Conservation (phyloP, 2,888 invertebrate species). For the Pediacus dermestoides region DNA sequence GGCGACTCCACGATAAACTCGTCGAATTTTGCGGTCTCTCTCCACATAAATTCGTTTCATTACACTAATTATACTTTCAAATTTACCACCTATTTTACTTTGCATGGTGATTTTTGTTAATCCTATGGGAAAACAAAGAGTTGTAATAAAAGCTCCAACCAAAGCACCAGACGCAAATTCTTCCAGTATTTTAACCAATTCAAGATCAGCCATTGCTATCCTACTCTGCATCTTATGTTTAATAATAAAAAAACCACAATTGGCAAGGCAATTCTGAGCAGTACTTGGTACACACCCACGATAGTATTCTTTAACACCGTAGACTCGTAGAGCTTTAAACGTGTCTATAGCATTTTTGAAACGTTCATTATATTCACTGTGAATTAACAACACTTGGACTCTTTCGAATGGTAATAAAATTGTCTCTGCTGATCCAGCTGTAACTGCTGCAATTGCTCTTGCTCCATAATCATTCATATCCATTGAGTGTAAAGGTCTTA, state of each 20-base stretch:
- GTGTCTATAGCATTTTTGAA: conserved; percentile 86
- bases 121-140: conserved; percentile 93
- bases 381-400: conserved; percentile 89
- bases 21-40: conserved; percentile 70
- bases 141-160: conserved; percentile 92
- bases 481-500: conserved; percentile 58
- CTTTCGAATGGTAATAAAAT: conserved; percentile 92
- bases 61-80: conserved; percentile 62
- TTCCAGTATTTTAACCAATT: conserved; percentile 55
- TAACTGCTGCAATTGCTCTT: conserved; percentile 63
- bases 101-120: conserved; percentile 97
- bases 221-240: conserved; percentile 70
- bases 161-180: conserved; percentile 85
- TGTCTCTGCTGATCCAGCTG: conserved; percentile 81
- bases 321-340: conserved; percentile 62
- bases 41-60: conserved; percentile 72
- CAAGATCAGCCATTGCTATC: conserved; percentile 56
- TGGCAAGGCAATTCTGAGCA: conserved; percentile 88
- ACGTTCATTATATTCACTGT: conserved; percentile 73
- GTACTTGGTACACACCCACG: conserved; percentile 87
- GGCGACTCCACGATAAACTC: conserved; percentile 89
- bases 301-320: conserved; percentile 87
- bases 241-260: conserved; percentile 89
- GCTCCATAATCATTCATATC: conserved; percentile 60
- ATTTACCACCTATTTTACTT: conserved; percentile 76